Base-by-base conservation (phyloP, 2,113 vertebrate species). In the Corythaeola cristata region DNA sequence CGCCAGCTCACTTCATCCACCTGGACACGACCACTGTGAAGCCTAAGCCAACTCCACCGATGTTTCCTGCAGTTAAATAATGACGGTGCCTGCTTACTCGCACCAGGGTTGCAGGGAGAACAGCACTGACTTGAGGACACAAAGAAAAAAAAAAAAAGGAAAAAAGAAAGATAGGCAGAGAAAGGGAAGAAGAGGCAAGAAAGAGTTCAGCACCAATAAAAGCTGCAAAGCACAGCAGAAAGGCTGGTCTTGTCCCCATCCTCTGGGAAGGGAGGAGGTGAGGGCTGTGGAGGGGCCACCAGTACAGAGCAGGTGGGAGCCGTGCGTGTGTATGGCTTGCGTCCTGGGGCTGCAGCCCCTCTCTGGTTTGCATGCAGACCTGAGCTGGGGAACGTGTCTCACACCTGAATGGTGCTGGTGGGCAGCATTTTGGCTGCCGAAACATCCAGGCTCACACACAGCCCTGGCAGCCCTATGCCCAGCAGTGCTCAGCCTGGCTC, bases 401-500 rank as follows among this genome's bases (percentile, higher is more conserved):
- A 56, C 44, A 62, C 11, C 33, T 28, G 33, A 39, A 30, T 0
- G 0, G 50, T 5, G 5, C 22, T 2, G 1, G 26, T 1, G 3
- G 41, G 41, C 56, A 85, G 45, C 47, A 11, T 3, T 35, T 59
- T 3, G 3, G 32, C 47, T 68, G 77, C 66, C 71, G 69, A 66
- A 28, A 73, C 24, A 32, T 50, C 35, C 32, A 44, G 22, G n/a
- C 37, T 80, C 5, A 6, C 4, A 2, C 3, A 2, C 39, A 20
- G 39, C 67, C 56, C 56, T 5, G 4, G 50, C 63, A 67, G 78
- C 45, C 58, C 27, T 6, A 3, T 47, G 30, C 66, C 58, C 69
- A 75, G 66, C 1, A 0, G 28, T 5, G 2, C 58, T 52, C 80
- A 79, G 67, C 45, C 59, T 41, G 15, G 68, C 60, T 97, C 20